phyloP scores from a whole-genome alignment of 1,140 invertebrate species.

The Apis cerana region DNA sequence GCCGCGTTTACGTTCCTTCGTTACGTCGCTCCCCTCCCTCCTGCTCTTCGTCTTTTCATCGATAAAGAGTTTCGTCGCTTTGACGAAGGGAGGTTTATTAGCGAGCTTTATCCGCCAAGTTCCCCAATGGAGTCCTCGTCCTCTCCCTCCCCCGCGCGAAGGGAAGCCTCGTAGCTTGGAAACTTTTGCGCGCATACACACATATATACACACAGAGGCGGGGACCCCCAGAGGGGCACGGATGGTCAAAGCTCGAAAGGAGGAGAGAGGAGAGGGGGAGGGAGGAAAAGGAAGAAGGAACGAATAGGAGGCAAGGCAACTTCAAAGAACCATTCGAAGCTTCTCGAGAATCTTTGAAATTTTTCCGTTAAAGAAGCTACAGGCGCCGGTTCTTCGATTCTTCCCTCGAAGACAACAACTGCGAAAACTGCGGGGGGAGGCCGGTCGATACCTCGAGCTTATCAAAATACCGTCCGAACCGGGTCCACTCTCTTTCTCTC shows the following conservation, averaged over 20 bases:
- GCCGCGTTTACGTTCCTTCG: background rate
- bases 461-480: slow-evolving; percentile 53
- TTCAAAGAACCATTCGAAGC: slow-evolving; percentile 66
- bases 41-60: slow-evolving; percentile 18
- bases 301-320: slow-evolving; percentile 20
- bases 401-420: slow-evolving; percentile 36
- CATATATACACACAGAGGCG: background rate
- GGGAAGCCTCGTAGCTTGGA: slow-evolving; percentile 61
- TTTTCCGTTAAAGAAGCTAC: slow-evolving; percentile 65
- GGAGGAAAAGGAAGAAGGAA: background rate
- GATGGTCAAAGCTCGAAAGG: slow-evolving; percentile 54
- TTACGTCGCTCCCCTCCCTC: background rate
- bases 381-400: slow-evolving; percentile 53
- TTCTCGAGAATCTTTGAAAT: slow-evolving; percentile 60
- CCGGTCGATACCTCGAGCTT: slow-evolving; percentile 52
- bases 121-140: slow-evolving; percentile 48
- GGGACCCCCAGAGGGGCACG: slow-evolving; percentile 11
- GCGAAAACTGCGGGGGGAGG: slow-evolving; percentile 8
- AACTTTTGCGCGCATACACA: slow-evolving; percentile 52
- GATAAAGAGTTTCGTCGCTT: slow-evolving; percentile 59
- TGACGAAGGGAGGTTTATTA: slow-evolving; percentile 67
- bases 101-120: slow-evolving; percentile 68
- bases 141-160: slow-evolving; percentile 18
- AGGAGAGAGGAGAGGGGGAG: background rate
- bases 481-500: background rate